Conservation (phyloP, 2,113 vertebrate genomes). For the Nibea albiflora region DNA sequence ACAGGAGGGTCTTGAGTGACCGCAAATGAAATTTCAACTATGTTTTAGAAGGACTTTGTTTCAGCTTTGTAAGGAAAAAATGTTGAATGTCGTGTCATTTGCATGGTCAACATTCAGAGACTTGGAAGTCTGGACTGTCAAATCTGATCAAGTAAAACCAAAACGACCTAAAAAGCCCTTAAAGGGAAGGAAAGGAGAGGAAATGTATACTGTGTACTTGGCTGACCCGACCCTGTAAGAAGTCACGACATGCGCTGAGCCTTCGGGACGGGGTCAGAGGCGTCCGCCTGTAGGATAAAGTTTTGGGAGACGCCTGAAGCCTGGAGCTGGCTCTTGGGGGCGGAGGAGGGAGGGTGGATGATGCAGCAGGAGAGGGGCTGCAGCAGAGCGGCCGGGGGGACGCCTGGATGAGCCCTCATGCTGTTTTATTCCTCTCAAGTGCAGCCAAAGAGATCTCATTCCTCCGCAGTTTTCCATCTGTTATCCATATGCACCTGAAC, state of each 20-base stretch:
- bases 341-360: slow-evolving; percentile 8
- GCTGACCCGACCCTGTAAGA: background rate
- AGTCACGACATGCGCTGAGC: slow-evolving; percentile 5
- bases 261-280: slow-evolving; percentile 8
- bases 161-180: background rate
- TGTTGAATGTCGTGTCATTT: background rate
- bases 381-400: background rate
- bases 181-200: background rate
- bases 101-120: background rate
- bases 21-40: background rate
- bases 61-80: background rate
- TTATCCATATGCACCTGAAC: slow-evolving; percentile 58
- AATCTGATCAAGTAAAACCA: background rate
- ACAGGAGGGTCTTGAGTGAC: background rate
- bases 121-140: background rate
- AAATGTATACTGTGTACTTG: background rate
- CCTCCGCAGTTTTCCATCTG: slow-evolving; percentile 67
- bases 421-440: slow-evolving; percentile 58
- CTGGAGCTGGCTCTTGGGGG: slow-evolving; percentile 15
- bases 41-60: background rate
- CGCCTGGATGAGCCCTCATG: slow-evolving; percentile 43
- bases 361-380: slow-evolving; percentile 53
- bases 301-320: slow-evolving; percentile 21
- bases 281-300: background rate
- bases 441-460: slow-evolving; percentile 68